A percentile compares a stretch with the other conserved stretches of the same genome.
Conservation (phyloP, 2,797 vertebrate species). For the Enteromius argenteus region DNA sequence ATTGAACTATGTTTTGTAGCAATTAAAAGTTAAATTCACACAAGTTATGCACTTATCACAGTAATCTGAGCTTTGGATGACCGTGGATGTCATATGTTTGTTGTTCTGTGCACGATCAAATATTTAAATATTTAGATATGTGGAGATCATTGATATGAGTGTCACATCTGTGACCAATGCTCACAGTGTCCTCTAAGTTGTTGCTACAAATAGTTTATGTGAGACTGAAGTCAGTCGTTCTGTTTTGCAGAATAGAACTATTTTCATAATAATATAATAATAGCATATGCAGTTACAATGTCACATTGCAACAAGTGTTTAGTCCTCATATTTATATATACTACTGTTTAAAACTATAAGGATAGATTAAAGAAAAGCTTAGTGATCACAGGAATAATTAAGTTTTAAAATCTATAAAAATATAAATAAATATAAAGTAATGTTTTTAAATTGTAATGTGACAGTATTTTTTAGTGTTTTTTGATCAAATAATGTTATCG, state of each 20-base stretch:
- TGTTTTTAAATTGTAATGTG: not conserved
- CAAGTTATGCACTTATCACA: not conserved
- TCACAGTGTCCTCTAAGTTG: slow-evolving; percentile 1
- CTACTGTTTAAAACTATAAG: not conserved
- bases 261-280: not conserved
- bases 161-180: not conserved
- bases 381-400: not conserved
- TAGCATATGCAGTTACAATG: not conserved
- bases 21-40: not conserved
- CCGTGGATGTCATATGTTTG: not conserved
- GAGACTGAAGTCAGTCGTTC: not conserved
- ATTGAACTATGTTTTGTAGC: not conserved
- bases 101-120: slow-evolving; percentile 8
- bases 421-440: too few species aligned
- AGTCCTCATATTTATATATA: not conserved
- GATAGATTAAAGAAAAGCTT: not conserved
- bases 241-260: not conserved
- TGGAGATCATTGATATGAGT: not conserved
- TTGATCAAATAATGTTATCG: not conserved
- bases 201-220: not conserved
- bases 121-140: slow-evolving; percentile 27
- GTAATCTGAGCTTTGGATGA: slow-evolving; percentile 4
- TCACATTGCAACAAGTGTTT: not conserved
- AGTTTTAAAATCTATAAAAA: not conserved
- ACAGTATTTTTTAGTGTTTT: not conserved